These are phyloP conservation scores for Lytechinus variegatus DNA, from an alignment of 35 echinoderm and acorn worm species.

Conservation along the genomic window DNA sequence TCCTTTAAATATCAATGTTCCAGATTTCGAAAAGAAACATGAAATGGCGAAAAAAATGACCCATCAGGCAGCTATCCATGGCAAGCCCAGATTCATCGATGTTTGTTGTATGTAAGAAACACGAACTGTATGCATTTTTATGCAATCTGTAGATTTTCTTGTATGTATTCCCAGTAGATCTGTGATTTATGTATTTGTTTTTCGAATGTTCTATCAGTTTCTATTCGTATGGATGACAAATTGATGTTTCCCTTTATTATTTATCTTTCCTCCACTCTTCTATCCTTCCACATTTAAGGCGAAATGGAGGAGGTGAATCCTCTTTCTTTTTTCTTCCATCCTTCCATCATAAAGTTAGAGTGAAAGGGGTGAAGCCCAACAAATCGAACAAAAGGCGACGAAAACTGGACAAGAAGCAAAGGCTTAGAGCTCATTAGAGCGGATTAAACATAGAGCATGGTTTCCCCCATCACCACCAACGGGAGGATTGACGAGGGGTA, in stretches of 20 bases:
- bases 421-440: conserved; percentile 41
- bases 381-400: conserved; percentile 37
- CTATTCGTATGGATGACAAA: not conserved
- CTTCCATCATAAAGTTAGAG: not conserved
- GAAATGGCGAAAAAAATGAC: no score
- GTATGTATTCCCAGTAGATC: no score
- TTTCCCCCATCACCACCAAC: conserved; percentile 30
- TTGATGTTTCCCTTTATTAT: not conserved
- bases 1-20: no score
- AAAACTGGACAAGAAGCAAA: not conserved
- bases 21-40: no score
- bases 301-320: not conserved
- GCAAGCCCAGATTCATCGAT: no score
- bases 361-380: conserved; percentile 11
- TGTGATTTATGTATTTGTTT: no score
- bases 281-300: not conserved
- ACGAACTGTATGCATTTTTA: no score
- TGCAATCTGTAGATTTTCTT: no score
- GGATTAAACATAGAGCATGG: not conserved
- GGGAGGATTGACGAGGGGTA: not conserved
- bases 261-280: not conserved
- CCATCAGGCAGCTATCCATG: no score
- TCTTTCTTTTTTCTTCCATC: not conserved
- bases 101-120: no score
- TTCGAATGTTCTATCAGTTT: no score